Evolutionary conservation across 2,113 vertebrate genomes (phyloP), one percentile per base, ranked within the genome.

Genomic region (Cheirogaleus medius): DNA sequence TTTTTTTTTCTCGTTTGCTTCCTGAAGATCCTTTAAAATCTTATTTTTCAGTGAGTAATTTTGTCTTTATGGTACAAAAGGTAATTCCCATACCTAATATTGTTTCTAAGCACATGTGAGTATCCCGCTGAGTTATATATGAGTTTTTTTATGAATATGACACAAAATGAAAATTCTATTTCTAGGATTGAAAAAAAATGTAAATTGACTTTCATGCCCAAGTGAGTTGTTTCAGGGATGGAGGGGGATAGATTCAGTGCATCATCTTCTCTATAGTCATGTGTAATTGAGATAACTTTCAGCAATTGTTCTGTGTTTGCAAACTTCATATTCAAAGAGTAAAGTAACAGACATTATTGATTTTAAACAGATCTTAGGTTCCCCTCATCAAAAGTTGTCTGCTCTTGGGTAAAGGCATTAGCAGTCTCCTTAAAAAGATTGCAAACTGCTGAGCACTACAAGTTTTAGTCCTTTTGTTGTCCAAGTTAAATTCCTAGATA

Each of bases 61-160:
- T 98, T 97, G 97, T 97, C 98, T 99, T 99, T 98, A 98, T 98
- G 97, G 97, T 98, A 98, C 95, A 64, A 37, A 98, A 98, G 98
- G 98, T 98, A 98, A 98, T 98, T 98, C 99, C 98, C 98, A 98
- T 95, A 98, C 97, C 98, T 99, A 98, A 99, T 98, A 98, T 99
- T 99, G 98, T 98, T 99, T 98, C 98, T 98, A 98, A 98, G 98
- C 97, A 98, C 98, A 98, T 95, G 96, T 98, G 96, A 98, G 97
- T 98, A 97, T 97, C 98, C 98, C 98, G 98, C 98, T 98, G 99
- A 98, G 98, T 98, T 98, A 98, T 98, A 98, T 90, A 98, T 98
- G 98, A 98, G 97, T 95, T 98, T 96, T 97, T 98, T 98, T 98
- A 97, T 96, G 96, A 98, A 98, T 98, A 98, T 95, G 98, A 98